Base-by-base conservation (phyloP, 2,888 invertebrate species). In the Agrenia bidenticulata region DNA sequence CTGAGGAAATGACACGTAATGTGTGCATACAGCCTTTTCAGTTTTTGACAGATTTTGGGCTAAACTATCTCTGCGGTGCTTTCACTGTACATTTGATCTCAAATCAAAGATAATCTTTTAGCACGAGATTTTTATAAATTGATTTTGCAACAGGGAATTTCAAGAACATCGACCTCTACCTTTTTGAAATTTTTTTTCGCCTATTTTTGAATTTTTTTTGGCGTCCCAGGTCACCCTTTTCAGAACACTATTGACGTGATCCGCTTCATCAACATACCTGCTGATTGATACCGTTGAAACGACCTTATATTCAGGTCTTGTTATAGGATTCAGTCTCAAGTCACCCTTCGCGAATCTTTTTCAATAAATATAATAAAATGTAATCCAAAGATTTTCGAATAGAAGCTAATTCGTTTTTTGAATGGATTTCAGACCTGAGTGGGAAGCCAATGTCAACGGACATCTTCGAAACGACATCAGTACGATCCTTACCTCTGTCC, bases 171-270 rank as follows among this genome's bases (percentile, higher is more conserved):
- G 5, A 32, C 11, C 32, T 11, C 32, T 32, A 32, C 11, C 4
- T 32, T 32, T 32, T 32, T 32, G 32, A 32, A 4, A 32, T 32
- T 32, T 32, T 32, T 32, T 32, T 32, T 32, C 32, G 32, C 32
- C 32, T 7, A 7, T 32, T 32, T 11, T 32, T 4, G 4, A 32
- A 32, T 11, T 7, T 32, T 59, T 57, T 66, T 60, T 66, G 55
- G 56, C 63, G 73, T 73, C 73, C 73, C 73, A 73, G 70, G 73
- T 70, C 73, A 69, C 73, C 73, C 73, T 64, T 64, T 64, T 51
- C 13, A 51, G 13, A 51, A 15, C n/a, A 15, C 19, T 9, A 7
- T 32, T 32, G 32, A 32, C 32, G 32, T 32, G 32, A 32, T 32
- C 32, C 32, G 32, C 32, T 32, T 32, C 32, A 32, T 32, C 5